Evolutionary conservation across 2,113 vertebrate species (phyloP).

Genomic region (Balaeniceps rex): DNA sequence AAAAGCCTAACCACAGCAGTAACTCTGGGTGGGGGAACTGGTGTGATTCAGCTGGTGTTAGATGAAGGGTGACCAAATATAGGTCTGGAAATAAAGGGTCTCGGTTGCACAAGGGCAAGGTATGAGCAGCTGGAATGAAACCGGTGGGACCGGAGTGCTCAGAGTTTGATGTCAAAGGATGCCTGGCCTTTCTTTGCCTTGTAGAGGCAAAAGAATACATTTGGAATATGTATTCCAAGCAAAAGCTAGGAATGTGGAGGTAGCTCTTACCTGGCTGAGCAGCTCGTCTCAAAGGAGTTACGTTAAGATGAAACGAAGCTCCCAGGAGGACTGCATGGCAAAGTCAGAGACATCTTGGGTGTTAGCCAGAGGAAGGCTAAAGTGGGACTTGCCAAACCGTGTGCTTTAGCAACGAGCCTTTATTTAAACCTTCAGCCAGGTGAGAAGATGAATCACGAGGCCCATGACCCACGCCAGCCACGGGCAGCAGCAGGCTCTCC

Average conservation of each 20-base stretch:
- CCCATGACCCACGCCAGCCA: background rate
- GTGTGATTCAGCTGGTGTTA: too few relatives aligned
- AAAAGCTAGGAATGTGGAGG: background rate
- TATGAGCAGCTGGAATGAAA: background rate
- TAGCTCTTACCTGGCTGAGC: background rate
- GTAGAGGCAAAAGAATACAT: background rate
- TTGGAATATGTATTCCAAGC: background rate
- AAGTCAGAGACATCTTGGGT: accelerated
- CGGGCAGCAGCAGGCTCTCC: accelerated
- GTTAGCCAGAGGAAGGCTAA: background rate
- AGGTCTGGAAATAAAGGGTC: background rate
- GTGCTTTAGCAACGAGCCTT: background rate
- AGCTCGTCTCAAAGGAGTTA: background rate
- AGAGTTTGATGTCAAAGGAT: background rate
- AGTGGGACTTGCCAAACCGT: background rate
- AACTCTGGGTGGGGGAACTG: background rate
- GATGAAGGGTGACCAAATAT: background rate
- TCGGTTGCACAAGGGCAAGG: background rate
- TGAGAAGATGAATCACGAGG: accelerated
- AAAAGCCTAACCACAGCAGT: background rate
- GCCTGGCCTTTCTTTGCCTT: background rate
- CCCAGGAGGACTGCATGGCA: accelerated
- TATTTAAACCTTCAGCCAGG: background rate
- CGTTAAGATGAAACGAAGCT: background rate
- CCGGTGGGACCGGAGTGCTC: accelerated